Evolutionary conservation across 1,140 invertebrate species (phyloP).

Genomic region (Dendroctonus ponderosae): DNA sequence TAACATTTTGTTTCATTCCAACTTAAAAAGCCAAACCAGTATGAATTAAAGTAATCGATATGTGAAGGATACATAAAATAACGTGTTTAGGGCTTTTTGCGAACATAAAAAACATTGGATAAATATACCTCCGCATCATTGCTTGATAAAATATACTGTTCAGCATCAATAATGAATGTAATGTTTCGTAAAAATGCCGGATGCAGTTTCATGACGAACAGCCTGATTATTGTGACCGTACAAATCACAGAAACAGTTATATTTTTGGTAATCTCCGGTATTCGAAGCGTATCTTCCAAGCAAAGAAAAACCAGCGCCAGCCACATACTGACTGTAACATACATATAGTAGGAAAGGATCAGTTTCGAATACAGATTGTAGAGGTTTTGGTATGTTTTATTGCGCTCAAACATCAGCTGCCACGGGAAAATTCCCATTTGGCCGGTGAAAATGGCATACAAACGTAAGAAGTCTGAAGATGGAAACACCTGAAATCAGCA

Average conservation of each 20-base stretch:
- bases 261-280: conserved; percentile 3
- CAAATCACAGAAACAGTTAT: neutral
- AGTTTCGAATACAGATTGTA: conserved; percentile 11
- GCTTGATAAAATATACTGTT: neutral
- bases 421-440: conserved; percentile 5
- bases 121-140: neutral
- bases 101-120: neutral
- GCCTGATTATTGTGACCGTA: neutral
- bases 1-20: neutral
- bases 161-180: neutral
- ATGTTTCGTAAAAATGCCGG: conserved; percentile 3
- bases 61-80: too few relatives aligned
- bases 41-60: neutral
- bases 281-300: neutral
- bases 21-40: neutral
- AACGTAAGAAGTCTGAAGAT: neutral
- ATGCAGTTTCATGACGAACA: neutral
- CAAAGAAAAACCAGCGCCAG: neutral
- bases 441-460: neutral
- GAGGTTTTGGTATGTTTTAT: neutral
- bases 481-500: conserved; percentile 1
- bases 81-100: neutral
- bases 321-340: neutral
- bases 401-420: neutral
- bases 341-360: neutral